A percentile compares a stretch with the other conserved stretches of the same genome.
Conservation (phyloP, 2,797 vertebrate species). For the Peromyscus eremicus region DNA sequence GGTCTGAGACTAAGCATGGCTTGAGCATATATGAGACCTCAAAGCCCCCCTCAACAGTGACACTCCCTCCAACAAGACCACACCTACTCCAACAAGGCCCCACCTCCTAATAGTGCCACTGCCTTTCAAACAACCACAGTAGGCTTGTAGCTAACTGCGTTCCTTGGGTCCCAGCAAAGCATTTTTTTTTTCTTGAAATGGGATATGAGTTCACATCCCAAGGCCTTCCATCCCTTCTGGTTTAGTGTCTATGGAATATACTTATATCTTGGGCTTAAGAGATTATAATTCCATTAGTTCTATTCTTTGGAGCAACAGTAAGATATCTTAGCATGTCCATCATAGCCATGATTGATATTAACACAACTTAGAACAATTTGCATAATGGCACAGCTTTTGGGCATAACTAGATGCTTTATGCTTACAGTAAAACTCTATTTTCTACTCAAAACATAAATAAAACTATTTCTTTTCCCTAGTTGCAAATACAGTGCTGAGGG, state of each 20-base stretch:
- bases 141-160: neutral
- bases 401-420: conserved; percentile 5
- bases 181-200: neutral
- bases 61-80: neutral
- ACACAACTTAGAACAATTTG: neutral
- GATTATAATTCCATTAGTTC: conserved; percentile 13
- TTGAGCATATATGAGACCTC: neutral
- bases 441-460: conserved; percentile 32
- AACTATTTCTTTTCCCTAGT: neutral
- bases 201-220: neutral
- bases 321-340: neutral
- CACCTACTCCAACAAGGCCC: neutral
- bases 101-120: neutral
- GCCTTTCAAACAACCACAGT: neutral
- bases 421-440: neutral
- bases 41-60: fast-evolving
- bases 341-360: conserved; percentile 19
- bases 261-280: neutral
- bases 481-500: neutral
- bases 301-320: neutral
- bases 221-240: neutral
- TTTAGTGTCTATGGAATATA: neutral
- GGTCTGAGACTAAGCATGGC: neutral
- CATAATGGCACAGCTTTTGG: neutral
- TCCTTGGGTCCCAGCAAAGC: neutral